Percentiles rank a stretch among this genome's conserved stretches.
Conservation (phyloP, 1,140 invertebrate species). For the Atta texana region DNA sequence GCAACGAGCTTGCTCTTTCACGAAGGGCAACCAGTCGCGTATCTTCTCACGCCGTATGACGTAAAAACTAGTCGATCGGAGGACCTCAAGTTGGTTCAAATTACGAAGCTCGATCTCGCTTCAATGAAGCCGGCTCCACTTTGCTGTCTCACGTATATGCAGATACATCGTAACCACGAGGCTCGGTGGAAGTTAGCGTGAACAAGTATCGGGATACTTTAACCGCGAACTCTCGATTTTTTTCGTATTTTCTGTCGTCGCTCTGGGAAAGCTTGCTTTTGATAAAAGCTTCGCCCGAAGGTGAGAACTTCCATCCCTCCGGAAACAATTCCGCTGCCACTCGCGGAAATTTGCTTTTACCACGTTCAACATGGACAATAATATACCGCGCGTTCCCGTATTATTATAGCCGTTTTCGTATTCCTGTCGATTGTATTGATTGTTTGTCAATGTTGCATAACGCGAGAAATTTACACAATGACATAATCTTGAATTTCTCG, state of each 20-base stretch:
- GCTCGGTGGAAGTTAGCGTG: background rate
- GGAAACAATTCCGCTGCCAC: conserved; percentile 34
- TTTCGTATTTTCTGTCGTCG: background rate
- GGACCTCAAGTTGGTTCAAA: conserved; percentile 40
- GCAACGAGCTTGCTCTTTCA: conserved; percentile 39
- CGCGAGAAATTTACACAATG: background rate
- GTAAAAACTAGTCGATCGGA: conserved; percentile 53
- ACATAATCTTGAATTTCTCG: background rate
- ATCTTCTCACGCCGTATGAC: conserved; percentile 39
- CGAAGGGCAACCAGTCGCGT: conserved; percentile 35
- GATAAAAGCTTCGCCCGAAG: conserved; percentile 29
- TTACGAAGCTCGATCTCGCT: conserved; percentile 15
- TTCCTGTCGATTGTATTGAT: background rate
- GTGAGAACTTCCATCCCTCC: background rate
- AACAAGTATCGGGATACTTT: conserved; percentile 48
- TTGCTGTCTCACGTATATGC: background rate
- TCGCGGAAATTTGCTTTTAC: conserved; percentile 28
- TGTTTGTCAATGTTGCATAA: background rate
- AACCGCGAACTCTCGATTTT: conserved; percentile 48
- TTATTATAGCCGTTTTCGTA: background rate
- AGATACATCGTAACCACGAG: conserved; percentile 31
- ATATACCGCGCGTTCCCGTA: background rate
- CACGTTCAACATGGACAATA: background rate
- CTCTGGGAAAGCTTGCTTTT: conserved; percentile 44
- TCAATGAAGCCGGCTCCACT: background rate